These are phyloP conservation scores for Eubasilissa splendida DNA, from an alignment of 2,888 invertebrate species.

Conservation along the genomic window DNA sequence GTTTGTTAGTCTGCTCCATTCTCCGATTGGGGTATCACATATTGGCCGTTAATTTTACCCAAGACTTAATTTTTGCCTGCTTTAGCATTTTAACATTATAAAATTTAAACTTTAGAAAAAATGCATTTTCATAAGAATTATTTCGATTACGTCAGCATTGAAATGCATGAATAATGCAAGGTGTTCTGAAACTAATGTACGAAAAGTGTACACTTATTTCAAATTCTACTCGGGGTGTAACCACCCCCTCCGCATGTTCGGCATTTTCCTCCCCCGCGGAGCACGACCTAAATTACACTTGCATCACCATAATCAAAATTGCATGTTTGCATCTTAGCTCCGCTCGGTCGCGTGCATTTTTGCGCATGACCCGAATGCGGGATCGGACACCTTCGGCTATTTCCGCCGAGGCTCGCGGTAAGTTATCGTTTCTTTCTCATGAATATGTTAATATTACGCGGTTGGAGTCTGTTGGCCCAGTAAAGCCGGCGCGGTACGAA, in stretches of 20 bases:
- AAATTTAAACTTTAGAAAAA: too few relatives aligned
- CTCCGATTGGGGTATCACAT: too few relatives aligned
- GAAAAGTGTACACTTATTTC: not conserved
- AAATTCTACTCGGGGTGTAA: not conserved
- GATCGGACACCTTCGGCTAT: slow-evolving; percentile 20
- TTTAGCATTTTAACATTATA: too few relatives aligned
- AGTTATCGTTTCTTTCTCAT: slow-evolving; percentile 36
- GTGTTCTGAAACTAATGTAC: not conserved
- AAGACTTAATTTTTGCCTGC: too few relatives aligned
- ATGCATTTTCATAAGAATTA: too few relatives aligned
- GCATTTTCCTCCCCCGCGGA: not conserved
- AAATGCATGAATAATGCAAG: not conserved
- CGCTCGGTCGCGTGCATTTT: slow-evolving; percentile 37
- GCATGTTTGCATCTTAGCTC: slow-evolving; percentile 40
- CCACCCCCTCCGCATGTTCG: not conserved
- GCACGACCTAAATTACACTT: slow-evolving; percentile 20
- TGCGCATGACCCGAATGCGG: slow-evolving; percentile 39
- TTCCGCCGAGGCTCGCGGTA: slow-evolving; percentile 25
- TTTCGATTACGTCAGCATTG: not conserved
- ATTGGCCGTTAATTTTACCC: too few relatives aligned
- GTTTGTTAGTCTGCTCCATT: too few relatives aligned
- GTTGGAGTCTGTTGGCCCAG: not conserved
- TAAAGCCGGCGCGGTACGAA: too few relatives aligned
- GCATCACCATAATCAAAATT: slow-evolving; percentile 36
- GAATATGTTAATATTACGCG: slow-evolving; percentile 35